phyloP scores from a whole-genome alignment of 2,797 vertebrate genomes.

The Lerista edwardsae region DNA sequence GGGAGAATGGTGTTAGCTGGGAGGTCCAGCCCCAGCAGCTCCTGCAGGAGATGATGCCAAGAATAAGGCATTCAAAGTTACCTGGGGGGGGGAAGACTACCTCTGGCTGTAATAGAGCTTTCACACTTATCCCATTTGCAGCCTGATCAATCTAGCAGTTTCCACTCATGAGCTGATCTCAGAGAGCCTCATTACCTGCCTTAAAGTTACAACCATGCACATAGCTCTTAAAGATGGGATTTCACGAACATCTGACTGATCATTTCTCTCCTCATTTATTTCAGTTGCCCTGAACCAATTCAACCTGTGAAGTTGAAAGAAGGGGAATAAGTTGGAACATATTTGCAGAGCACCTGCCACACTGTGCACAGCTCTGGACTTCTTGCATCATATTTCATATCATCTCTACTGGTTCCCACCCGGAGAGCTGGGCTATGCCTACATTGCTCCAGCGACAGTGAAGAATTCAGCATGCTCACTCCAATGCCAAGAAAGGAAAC shows the following conservation, averaged over 20 bases:
- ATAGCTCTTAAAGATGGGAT: slow-evolving; percentile 71
- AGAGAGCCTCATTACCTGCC: slow-evolving; percentile 69
- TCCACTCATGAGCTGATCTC: slow-evolving; percentile 69
- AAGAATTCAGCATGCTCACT: neutral
- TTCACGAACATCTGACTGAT: slow-evolving; percentile 77
- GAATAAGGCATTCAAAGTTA: neutral
- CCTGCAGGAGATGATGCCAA: neutral
- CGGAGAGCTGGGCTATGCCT: neutral
- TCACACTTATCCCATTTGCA: slow-evolving; percentile 54
- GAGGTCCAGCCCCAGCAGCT: neutral
- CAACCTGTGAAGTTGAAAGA: slow-evolving; percentile 72
- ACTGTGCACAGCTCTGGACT: slow-evolving; percentile 27
- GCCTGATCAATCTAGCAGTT: slow-evolving; percentile 69
- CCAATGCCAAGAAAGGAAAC: neutral
- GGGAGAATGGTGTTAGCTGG: neutral
- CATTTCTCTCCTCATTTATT: slow-evolving; percentile 75
- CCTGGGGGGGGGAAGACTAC: fast-evolving
- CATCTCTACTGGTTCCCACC: neutral
- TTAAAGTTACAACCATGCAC: slow-evolving; percentile 69
- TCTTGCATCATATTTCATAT: slow-evolving; percentile 6
- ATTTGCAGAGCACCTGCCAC: slow-evolving; percentile 51
- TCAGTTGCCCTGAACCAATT: slow-evolving; percentile 72
- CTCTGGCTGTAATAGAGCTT: slow-evolving; percentile 41
- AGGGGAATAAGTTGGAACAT: slow-evolving; percentile 46
- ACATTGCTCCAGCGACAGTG: neutral